Evolutionary conservation across 2,113 vertebrate genomes (phyloP).

Genomic region (Mesembrinibis cayennensis): DNA sequence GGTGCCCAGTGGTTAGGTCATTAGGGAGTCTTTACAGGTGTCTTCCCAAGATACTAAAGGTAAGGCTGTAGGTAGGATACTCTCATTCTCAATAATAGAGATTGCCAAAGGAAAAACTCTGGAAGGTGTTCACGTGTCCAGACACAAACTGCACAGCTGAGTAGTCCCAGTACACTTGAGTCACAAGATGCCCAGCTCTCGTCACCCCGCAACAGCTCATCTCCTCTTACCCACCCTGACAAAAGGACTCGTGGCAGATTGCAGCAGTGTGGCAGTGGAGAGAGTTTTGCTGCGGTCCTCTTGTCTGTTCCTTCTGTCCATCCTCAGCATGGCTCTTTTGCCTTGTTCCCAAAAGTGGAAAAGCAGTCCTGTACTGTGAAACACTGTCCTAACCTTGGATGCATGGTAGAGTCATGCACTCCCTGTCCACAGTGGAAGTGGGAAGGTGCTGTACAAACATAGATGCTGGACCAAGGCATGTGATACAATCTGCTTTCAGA

Average conservation of each 20-base stretch:
- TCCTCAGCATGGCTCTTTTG: neutral
- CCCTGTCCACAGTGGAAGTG: neutral
- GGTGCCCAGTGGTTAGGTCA: neutral
- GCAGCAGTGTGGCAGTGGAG: neutral
- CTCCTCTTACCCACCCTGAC: no score
- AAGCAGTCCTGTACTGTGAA: neutral
- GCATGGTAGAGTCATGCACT: accelerated
- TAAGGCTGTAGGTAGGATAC: neutral
- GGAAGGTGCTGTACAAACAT: neutral
- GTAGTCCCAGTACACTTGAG: neutral
- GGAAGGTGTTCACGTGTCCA: neutral
- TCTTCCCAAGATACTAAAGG: neutral
- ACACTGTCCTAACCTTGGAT: no score
- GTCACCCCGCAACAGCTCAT: accelerated
- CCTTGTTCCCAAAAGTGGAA: neutral
- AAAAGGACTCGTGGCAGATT: neutral
- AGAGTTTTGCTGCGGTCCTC: neutral
- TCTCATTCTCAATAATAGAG: neutral
- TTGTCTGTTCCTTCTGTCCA: neutral
- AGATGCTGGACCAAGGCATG: neutral
- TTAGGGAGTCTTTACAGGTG: neutral
- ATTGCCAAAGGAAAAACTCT: neutral
- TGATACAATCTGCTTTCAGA: neutral
- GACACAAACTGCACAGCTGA: neutral
- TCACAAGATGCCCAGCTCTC: neutral